These are phyloP conservation scores for Kryptolebias ocellatus DNA, from an alignment of 2,797 vertebrate genomes.

Conservation along the genomic window DNA sequence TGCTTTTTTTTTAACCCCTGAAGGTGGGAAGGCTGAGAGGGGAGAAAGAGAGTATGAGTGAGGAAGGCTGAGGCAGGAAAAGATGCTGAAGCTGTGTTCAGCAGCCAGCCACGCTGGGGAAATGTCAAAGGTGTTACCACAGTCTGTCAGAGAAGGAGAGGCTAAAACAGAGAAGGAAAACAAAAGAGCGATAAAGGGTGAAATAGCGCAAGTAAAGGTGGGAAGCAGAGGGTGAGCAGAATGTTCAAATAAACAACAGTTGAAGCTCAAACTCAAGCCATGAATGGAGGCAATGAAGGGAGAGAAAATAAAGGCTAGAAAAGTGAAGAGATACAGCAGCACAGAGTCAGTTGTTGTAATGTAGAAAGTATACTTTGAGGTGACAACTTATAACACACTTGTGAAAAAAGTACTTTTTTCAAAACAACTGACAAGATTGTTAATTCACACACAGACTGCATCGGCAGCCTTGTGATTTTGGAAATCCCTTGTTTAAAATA, in stretches of 20 bases:
- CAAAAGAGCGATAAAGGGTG: slow-evolving; percentile 1
- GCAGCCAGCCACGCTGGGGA: slow-evolving; percentile 83
- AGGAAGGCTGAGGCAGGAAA: slow-evolving; percentile 73
- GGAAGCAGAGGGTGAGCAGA: slow-evolving; percentile 2
- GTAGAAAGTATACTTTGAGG: slow-evolving; percentile 6
- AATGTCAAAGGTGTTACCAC: slow-evolving; percentile 85
- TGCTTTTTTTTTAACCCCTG: slow-evolving; percentile 74
- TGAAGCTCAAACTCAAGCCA: slow-evolving; percentile 23
- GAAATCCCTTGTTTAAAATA: background rate
- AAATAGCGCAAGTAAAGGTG: slow-evolving; percentile 1
- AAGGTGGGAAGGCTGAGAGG: slow-evolving; percentile 54
- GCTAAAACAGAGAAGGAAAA: slow-evolving; percentile 3
- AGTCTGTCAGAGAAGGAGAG: slow-evolving; percentile 43
- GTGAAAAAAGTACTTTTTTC: background rate
- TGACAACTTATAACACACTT: slow-evolving; percentile 5
- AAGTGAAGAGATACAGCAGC: slow-evolving; percentile 12
- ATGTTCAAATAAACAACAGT: slow-evolving; percentile 10
- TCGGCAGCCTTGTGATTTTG: background rate
- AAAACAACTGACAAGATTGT: background rate
- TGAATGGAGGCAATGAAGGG: slow-evolving; percentile 35
- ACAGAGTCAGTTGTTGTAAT: slow-evolving; percentile 29
- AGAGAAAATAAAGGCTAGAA: slow-evolving; percentile 43
- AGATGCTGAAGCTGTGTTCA: slow-evolving; percentile 79
- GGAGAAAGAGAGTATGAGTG: slow-evolving; percentile 48
- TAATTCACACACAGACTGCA: background rate